These are phyloP conservation scores for Tadarida brasiliensis DNA, from an alignment of 2,797 vertebrate species.

Conservation along the genomic window DNA sequence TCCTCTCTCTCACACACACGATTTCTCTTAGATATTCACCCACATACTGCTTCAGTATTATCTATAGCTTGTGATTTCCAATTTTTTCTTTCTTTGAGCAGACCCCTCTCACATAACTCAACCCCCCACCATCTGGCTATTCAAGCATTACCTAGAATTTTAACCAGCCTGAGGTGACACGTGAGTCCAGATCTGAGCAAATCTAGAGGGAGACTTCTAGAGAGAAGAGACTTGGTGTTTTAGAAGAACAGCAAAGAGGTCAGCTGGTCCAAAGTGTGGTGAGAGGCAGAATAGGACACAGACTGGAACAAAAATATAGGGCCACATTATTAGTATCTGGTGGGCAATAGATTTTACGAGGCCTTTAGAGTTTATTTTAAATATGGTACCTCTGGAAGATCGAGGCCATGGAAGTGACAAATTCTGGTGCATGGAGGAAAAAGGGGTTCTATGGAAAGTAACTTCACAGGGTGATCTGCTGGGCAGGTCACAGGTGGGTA, in stretches of 20 bases:
- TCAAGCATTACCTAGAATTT: conserved; percentile 7
- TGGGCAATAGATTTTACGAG: neutral
- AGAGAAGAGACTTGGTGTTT: neutral
- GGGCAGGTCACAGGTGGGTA: neutral
- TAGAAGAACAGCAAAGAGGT: neutral
- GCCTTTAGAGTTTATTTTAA: neutral
- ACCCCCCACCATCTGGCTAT: neutral
- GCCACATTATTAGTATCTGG: neutral
- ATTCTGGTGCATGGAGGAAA: neutral
- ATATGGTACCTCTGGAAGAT: neutral
- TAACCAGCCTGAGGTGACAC: neutral
- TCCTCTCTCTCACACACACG: neutral
- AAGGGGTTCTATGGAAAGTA: neutral
- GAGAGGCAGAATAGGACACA: neutral
- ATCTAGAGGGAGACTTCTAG: neutral
- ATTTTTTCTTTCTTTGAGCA: neutral
- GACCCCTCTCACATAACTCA: neutral
- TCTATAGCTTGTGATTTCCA: neutral
- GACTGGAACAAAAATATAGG: neutral
- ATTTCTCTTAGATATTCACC: neutral
- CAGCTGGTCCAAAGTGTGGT: neutral
- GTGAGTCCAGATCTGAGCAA: neutral
- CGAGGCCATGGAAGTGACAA: neutral
- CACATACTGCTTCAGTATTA: neutral
- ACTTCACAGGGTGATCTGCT: neutral